Conservation (phyloP, 2,888 invertebrate genomes). For the Dastarcus helophoroides region DNA sequence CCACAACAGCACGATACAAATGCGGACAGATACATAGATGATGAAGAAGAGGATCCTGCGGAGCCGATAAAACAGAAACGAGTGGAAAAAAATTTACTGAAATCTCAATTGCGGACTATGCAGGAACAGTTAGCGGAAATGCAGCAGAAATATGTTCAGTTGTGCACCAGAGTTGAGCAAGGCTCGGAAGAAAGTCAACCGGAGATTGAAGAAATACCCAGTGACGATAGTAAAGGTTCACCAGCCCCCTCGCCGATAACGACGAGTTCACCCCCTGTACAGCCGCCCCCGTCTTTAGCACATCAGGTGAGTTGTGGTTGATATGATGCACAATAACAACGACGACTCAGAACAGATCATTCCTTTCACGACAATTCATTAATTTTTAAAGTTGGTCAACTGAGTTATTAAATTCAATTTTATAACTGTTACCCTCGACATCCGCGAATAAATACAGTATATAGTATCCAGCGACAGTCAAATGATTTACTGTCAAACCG, state of each 20-base stretch:
- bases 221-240: constrained; percentile 51
- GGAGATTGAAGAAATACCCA: constrained; percentile 63
- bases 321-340: no score
- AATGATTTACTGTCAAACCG: no score
- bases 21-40: constrained; percentile 55
- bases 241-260: constrained; percentile 46
- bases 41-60: constrained; percentile 64
- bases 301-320: no score
- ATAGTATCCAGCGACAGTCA: no score
- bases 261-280: constrained; percentile 38
- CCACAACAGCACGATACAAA: constrained; percentile 83
- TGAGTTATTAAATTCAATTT: no score
- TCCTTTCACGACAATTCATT: no score
- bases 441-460: no score
- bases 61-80: constrained; percentile 73
- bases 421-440: no score
- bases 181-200: constrained; percentile 63
- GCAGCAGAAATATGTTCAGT: constrained; percentile 81
- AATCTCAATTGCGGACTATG: constrained; percentile 75
- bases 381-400: no score
- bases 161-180: constrained; percentile 76
- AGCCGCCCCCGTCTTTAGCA: constrained; percentile 25
- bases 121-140: constrained; percentile 84
- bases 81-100: constrained; percentile 75
- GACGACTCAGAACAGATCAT: no score